Evolutionary conservation across 2,113 vertebrate genomes (phyloP), one percentile per base, ranked within the genome.

Genomic region (Odontophorus gujanensis): DNA sequence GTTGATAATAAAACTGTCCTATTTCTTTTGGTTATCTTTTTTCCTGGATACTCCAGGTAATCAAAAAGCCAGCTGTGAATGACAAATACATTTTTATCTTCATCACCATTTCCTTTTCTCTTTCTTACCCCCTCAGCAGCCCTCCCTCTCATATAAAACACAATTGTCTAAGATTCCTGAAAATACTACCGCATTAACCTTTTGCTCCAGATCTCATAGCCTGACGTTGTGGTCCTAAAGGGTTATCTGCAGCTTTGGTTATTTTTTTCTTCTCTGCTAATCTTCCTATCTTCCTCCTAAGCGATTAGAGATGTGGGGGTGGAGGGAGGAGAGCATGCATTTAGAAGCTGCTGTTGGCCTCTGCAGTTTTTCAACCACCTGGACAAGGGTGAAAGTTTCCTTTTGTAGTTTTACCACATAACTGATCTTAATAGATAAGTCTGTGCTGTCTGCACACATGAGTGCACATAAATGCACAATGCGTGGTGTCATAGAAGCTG

Each of bases 201-300:
- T 90, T 92, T 88, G 61, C 74, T 95, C 20, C 38, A 32, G 65
- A 92, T 89, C 81, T 94, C 42, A 30, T 69, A 78, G 67, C 71
- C 76, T 91, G 76, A 79, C 14, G 20, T 77, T 96, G 55, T 96
- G 91, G 73, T 92, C 81, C 88, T 95, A 83, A 94, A 96, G 96
- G 94, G 97, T 97, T 95, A 96, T 96, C 92, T 95, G 93, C 81
- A 95, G 92, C 94, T 96, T 95, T 94, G 85, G 93, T 91, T 95
- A 90, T 95, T 95, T 97, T 97, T 96, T 95, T 68, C 65, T 50
- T 93, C 63, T 84, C 83, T 96, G 90, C 90, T 97, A 97, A 97
- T 97, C 97, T 95, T 97, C 96, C 97, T 97, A 97, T 97, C 93
- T 97, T 96, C 84, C 90, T 96, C 84, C 81, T 94, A 95, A 97